Base-by-base conservation (phyloP, 2,113 vertebrate species). In the Lophotis ruficrista region DNA sequence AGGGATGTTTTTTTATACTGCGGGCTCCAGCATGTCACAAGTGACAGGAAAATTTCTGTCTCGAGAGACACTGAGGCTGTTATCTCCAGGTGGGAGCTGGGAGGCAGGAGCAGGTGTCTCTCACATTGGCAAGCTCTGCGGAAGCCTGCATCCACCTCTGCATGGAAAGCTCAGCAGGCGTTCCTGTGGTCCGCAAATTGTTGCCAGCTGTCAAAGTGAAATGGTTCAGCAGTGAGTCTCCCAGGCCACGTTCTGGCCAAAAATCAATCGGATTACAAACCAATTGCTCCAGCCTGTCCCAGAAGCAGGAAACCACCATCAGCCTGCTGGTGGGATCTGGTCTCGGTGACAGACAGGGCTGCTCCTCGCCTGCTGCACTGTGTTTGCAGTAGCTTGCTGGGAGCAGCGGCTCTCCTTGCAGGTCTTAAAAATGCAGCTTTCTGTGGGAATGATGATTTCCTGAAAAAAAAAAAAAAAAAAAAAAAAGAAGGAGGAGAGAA, bases 31-130 rank as follows among this genome's bases (percentile, higher is more conserved):
- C 19, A 20, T 77, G 87, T 96, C 69, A 83, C 37, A 61, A 73
- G 37, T 2, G 10, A 57, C 12, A 89, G 53, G 69, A 75, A 57
- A 89, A 91, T 84, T 66, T 71, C 77, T 89, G 30, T 68, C 65
- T 81, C 0, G 0, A 31, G 80, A 78, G 72, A 23, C 22, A 11
- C 51, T 5, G 65, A 56, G 28, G 65, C 57, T 87, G 70, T 93
- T 45, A 16, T 68, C 19, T 82, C 48, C 83, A 78, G 68, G 80
- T 84, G 83, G 91, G 89, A 87, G 80, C 77, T 53, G 87, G 89
- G 83, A 53, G 73, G 77, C 77, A 76, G 88, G 77, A 96, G 95
- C 94, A 96, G 93, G 95, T 85, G 89, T 43, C 81, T 83, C 58
- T 89, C 65, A 19, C 14, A 1, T 10, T 64, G 81, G 87, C 61